Evolutionary conservation across 2,888 invertebrate species (phyloP).

Genomic region (Sympetrum striolatum): DNA sequence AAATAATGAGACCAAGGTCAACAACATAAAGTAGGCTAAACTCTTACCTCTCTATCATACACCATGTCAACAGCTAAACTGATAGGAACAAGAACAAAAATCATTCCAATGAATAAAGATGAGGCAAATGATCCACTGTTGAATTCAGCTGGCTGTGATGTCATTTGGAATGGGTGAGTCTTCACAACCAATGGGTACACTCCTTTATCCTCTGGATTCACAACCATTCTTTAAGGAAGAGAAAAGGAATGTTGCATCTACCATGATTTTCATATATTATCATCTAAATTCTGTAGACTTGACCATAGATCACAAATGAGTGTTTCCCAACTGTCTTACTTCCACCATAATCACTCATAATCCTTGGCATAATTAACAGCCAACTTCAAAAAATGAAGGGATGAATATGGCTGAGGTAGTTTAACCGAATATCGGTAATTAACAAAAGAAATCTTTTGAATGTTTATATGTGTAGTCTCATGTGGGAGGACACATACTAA

Average conservation of each 20-base stretch:
- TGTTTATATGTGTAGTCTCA: too few species aligned
- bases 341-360: too few species aligned
- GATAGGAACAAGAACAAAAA: slow-evolving; percentile 78
- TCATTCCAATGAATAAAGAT: slow-evolving; percentile 81
- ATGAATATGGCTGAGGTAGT: too few species aligned
- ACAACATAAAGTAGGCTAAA: background rate
- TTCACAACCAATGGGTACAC: slow-evolving; percentile 57
- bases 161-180: slow-evolving; percentile 76
- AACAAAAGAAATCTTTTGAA: too few species aligned
- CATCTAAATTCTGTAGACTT: background rate
- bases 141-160: slow-evolving; percentile 75
- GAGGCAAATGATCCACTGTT: slow-evolving; percentile 75
- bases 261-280: too few species aligned
- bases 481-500: too few species aligned
- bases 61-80: slow-evolving; percentile 82
- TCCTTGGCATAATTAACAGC: too few species aligned
- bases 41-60: slow-evolving; percentile 78
- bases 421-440: too few species aligned
- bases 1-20: background rate
- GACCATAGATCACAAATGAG: too few species aligned
- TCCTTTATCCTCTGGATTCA: slow-evolving; percentile 45
- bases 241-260: too few species aligned
- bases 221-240: slow-evolving; percentile 46
- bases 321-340: too few species aligned
- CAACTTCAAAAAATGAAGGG: too few species aligned